phyloP scores from a whole-genome alignment of 2,888 invertebrate genomes.

The Hoplodrina ambigua region DNA sequence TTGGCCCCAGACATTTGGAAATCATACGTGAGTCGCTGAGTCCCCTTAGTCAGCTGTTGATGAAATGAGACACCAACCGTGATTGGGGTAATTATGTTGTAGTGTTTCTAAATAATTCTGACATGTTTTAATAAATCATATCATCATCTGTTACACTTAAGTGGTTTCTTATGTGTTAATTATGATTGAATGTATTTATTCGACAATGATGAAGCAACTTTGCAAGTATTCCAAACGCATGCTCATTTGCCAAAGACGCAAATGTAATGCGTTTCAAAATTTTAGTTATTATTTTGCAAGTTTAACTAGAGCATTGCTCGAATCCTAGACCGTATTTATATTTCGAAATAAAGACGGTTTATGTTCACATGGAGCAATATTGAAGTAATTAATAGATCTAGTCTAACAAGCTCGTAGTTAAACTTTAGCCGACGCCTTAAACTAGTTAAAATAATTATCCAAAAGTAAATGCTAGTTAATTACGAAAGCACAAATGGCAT shows the following conservation, averaged over 20 bases:
- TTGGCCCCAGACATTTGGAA: no score
- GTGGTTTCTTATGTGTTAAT: constrained; percentile 19
- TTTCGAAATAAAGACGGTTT: constrained; percentile 45
- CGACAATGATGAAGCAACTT: constrained; percentile 15
- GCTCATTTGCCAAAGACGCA: constrained; percentile 27
- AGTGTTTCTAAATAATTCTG: not conserved
- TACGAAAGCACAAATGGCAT: constrained; percentile 34
- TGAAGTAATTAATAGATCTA: constrained; percentile 36
- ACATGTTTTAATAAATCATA: constrained; percentile 2
- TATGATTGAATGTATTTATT: constrained; percentile 11
- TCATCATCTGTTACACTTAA: constrained; percentile 25
- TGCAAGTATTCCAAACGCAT: constrained; percentile 33
- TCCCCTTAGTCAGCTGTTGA: not conserved
- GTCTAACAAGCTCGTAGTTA: constrained; percentile 9
- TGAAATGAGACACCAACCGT: not conserved
- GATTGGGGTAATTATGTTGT: not conserved
- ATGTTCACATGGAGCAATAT: constrained; percentile 18
- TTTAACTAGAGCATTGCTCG: constrained; percentile 42
- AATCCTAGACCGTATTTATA: constrained; percentile 15
- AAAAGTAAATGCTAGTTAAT: constrained; percentile 24
- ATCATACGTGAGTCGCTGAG: no score
- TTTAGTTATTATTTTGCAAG: constrained; percentile 46
- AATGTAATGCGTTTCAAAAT: constrained; percentile 49
- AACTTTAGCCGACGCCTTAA: constrained; percentile 9
- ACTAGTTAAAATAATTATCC: constrained; percentile 35